These are phyloP conservation scores for Knipowitschia caucasica DNA, from an alignment of 2,797 vertebrate species.

Conservation along the genomic window DNA sequence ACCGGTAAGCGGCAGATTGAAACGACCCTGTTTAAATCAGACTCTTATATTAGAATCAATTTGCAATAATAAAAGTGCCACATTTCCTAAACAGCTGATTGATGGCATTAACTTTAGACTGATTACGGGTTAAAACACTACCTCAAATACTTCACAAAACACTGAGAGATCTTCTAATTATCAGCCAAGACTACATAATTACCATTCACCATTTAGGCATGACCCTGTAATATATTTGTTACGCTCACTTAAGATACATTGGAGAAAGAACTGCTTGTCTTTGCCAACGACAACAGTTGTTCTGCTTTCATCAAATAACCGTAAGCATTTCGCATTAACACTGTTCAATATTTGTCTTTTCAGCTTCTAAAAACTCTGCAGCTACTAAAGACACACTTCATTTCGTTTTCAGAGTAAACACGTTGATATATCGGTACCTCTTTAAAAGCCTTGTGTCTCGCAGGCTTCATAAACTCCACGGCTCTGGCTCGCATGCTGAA, in stretches of 20 bases:
- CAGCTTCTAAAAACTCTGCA: not conserved
- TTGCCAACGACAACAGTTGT: too few species aligned
- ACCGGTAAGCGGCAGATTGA: not conserved
- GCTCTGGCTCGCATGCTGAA: slow-evolving; percentile 33
- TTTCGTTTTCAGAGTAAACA: not conserved
- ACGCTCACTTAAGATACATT: too few species aligned
- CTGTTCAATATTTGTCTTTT: not conserved
- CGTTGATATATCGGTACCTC: slow-evolving; percentile 10
- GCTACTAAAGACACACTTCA: not conserved
- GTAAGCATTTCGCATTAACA: not conserved
- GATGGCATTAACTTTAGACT: too few species aligned
- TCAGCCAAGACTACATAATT: too few species aligned
- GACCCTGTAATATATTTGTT: too few species aligned
- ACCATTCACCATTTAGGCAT: too few species aligned
- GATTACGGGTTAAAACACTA: too few species aligned
- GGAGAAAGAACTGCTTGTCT: too few species aligned
- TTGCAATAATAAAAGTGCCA: not conserved
- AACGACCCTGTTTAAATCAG: not conserved
- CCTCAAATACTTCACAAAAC: too few species aligned
- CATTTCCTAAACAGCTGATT: not conserved
- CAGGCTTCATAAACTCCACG: slow-evolving; percentile 27
- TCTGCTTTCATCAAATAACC: not conserved
- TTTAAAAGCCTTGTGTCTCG: slow-evolving; percentile 25
- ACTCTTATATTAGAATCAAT: not conserved
- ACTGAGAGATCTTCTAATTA: too few species aligned